A percentile compares a stretch with the other conserved stretches of the same genome.
Conservation (phyloP, 2,888 invertebrate genomes). For the Pristionchus mayeri region DNA sequence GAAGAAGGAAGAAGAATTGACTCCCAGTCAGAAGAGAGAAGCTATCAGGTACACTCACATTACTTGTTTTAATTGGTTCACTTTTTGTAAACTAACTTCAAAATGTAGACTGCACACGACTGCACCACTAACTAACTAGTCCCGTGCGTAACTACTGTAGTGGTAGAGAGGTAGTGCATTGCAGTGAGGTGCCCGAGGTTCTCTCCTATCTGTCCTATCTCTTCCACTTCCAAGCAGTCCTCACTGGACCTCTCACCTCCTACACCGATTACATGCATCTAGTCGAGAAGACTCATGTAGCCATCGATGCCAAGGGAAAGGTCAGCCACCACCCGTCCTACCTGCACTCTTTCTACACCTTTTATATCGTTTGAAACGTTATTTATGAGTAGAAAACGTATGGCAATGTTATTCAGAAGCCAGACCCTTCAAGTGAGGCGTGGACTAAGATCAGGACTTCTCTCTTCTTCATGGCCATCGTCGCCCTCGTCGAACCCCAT, state of each 20-base stretch:
- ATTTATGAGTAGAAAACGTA: not conserved
- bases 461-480: slow-evolving; percentile 56
- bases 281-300: slow-evolving; percentile 84
- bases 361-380: not conserved
- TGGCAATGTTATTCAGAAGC: slow-evolving; percentile 45
- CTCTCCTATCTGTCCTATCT: slow-evolving; percentile 90
- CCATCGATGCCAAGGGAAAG: slow-evolving; percentile 59
- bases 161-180: no score
- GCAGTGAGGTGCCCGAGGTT: slow-evolving; percentile 85
- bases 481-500: slow-evolving; percentile 51
- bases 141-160: no score
- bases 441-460: slow-evolving; percentile 57
- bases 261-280: slow-evolving; percentile 94
- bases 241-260: slow-evolving; percentile 95
- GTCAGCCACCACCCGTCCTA: slow-evolving; percentile 3
- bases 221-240: slow-evolving; percentile 84
- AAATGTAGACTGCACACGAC: no score
- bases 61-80: not conserved
- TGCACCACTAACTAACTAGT: no score
- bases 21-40: slow-evolving; percentile 84
- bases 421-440: slow-evolving; percentile 54
- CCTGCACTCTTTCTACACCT: not conserved
- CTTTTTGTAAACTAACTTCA: no score
- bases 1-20: slow-evolving; percentile 82
- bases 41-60: slow-evolving; percentile 78